Evolutionary conservation across 2,888 invertebrate genomes (phyloP).

Genomic region (Hymenopus coronatus): DNA sequence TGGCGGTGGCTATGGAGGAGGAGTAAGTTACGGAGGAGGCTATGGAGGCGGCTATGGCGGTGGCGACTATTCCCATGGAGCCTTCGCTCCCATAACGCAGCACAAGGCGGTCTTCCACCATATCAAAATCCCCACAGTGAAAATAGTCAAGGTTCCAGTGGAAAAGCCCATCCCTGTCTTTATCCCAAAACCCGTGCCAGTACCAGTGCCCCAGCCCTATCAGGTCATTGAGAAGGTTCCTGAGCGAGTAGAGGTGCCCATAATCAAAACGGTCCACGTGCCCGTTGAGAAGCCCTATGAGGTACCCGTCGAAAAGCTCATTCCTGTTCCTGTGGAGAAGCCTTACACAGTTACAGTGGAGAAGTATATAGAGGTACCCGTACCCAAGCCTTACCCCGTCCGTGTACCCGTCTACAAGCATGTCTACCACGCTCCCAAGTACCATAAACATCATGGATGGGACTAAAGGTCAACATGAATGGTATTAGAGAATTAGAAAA

Average conservation of each 20-base stretch:
- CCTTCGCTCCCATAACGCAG: constrained; percentile 19
- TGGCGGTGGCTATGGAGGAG: constrained; percentile 7
- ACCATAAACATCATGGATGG: constrained; percentile 4
- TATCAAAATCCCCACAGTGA: constrained; percentile 23
- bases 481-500: not conserved
- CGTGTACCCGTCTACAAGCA: constrained; percentile 33
- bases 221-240: constrained; percentile 29
- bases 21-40: constrained; percentile 12
- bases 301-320: constrained; percentile 33
- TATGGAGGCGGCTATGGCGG: not conserved
- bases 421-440: constrained; percentile 29
- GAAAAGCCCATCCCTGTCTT: constrained; percentile 31
- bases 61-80: not conserved
- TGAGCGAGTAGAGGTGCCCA: constrained; percentile 30
- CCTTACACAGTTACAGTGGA: constrained; percentile 34
- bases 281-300: constrained; percentile 35
- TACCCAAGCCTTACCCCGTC: constrained; percentile 34
- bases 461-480: not conserved
- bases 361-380: constrained; percentile 31
- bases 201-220: constrained; percentile 31
- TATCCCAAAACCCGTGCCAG: constrained; percentile 30
- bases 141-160: constrained; percentile 37
- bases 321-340: constrained; percentile 34
- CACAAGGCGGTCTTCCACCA: constrained; percentile 28
- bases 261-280: constrained; percentile 34